Evolutionary conservation across 2,113 vertebrate genomes (phyloP).

Genomic region (Toxotes jaculatrix): DNA sequence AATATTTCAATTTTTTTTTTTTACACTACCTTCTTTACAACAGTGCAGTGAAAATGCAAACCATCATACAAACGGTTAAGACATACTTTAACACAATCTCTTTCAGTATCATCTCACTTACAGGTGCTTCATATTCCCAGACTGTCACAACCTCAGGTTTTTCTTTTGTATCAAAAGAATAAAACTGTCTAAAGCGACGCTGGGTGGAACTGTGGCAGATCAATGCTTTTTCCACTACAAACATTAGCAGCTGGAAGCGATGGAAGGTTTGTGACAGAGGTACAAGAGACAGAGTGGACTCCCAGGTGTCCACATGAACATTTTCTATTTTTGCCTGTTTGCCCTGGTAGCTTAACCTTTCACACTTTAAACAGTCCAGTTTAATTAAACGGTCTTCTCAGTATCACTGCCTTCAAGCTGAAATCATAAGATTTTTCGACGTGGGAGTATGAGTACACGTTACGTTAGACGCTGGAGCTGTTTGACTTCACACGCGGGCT

Average conservation of each 20-base stretch:
- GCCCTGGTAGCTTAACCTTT: not conserved
- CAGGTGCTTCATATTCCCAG: constrained; percentile 1
- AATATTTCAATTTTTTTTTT: not conserved
- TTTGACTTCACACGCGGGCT: too few species aligned
- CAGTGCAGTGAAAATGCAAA: not conserved
- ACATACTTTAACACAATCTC: not conserved
- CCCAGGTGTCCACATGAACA: not conserved
- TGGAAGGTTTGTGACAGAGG: too few species aligned
- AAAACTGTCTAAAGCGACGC: not conserved
- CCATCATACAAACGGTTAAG: not conserved
- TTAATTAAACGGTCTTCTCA: not conserved
- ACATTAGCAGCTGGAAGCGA: too few species aligned
- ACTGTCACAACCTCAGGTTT: not conserved
- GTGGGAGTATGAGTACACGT: not conserved
- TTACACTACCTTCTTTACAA: constrained; percentile 10
- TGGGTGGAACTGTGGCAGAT: not conserved
- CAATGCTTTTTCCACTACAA: too few species aligned
- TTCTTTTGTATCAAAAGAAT: too few species aligned
- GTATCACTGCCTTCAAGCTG: too few species aligned
- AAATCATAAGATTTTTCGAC: not conserved
- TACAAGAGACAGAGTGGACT: not conserved
- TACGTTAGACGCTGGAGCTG: not conserved
- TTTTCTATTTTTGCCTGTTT: too few species aligned
- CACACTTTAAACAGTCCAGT: not conserved
- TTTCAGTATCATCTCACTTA: not conserved